Evolutionary conservation across 2,888 invertebrate genomes (phyloP), one percentile per base, ranked within the genome.

Genomic region (Eueremaeus valkanovi): DNA sequence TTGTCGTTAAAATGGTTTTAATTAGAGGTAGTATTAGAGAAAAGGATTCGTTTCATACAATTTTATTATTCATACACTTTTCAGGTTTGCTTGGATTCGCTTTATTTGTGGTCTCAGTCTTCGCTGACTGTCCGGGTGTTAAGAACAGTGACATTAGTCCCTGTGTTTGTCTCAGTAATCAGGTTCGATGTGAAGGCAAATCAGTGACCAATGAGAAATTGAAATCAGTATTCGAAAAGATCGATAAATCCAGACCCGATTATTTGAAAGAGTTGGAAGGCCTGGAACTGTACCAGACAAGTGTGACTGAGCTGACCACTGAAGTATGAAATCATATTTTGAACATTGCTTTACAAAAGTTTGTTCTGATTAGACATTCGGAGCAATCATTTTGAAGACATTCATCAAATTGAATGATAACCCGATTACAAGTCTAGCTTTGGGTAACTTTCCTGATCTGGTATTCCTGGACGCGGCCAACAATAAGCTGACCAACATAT

Each of bases 391-490:
- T 13, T 36, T 74, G 18, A 21, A 36, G 27, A 61, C 36, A 29
- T 74, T 63, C 27, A 18, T 68, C n/a, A 58, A 61, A 29, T 21
- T 74, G 36, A 61, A 66, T 31, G 16, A 24, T 33, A 74, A 74
- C 42, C 66, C 42, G 18, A 42, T 74, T 24, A 40, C 74, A 18
- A 63, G 33, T 16, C 13, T 74, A 21, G 68, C 74, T 1, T 63
- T 74, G 61, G 74, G 66, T 9, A 74, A 63, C 24, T 74, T 74
- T 31, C 40, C 61, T 13, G 63, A 74, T 18, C 16, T 74, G 33
- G 61, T 74, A n/a, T 40, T 40, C 8, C 5, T 74, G 33, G 74
- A 74, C 66, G 13, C 33, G 18, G 40, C 68, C 11, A 36, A 74
- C 66, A 74, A 74, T n/a, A 24, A 74, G 11, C 40, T 74, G 16